Conservation (phyloP, 2,113 vertebrate species). For the Copsychus sechellarum region DNA sequence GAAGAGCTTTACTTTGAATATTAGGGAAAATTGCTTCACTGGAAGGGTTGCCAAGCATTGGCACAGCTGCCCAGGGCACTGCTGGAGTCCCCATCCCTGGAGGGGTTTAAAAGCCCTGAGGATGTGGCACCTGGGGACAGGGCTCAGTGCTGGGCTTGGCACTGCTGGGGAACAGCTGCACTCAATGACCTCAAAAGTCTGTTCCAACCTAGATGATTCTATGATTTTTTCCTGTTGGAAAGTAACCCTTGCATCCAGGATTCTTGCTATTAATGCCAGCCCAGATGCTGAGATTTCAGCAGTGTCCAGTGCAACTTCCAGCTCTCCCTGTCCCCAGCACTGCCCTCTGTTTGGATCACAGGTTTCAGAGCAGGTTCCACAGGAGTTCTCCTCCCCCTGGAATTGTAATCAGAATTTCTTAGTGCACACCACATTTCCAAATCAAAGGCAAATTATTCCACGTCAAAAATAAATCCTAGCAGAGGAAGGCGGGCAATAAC, state of each 20-base stretch:
- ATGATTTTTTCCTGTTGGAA: background rate
- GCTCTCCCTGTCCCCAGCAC: background rate
- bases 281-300: background rate
- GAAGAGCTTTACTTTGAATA: background rate
- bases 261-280: background rate
- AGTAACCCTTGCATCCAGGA: background rate
- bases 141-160: background rate
- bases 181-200: fast-evolving
- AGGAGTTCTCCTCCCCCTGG: background rate
- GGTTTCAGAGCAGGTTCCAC: fast-evolving
- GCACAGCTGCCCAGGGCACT: background rate
- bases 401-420: background rate
- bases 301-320: background rate
- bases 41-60: background rate
- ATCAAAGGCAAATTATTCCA: background rate
- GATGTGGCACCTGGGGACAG: background rate
- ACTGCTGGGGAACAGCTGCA: background rate
- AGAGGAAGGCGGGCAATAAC: background rate
- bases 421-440: background rate
- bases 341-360: background rate
- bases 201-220: background rate
- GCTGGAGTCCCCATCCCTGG: no score
- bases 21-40: background rate
- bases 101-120: background rate
- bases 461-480: background rate